These are phyloP conservation scores for Amphipyra berbera DNA, from an alignment of 2,888 invertebrate species.

Conservation along the genomic window DNA sequence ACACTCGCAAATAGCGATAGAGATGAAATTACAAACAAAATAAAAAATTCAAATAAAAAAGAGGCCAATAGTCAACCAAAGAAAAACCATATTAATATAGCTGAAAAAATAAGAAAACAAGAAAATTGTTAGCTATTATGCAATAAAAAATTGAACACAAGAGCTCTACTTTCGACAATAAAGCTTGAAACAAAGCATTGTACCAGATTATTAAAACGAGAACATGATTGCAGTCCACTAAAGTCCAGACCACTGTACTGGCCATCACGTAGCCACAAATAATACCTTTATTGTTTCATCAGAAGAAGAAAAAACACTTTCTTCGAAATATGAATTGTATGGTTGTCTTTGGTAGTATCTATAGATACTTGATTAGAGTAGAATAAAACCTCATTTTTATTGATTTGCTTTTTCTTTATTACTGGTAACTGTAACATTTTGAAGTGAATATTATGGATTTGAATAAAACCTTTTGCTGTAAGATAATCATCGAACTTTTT, in stretches of 20 bases:
- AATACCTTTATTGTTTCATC: conserved; percentile 48
- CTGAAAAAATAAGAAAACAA: too few relatives aligned
- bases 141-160: conserved; percentile 3
- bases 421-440: conserved; percentile 18
- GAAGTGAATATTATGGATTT: neutral
- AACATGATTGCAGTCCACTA: conserved; percentile 41
- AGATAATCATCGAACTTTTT: too few relatives aligned
- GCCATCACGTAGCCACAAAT: conserved; percentile 61
- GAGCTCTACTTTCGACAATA: conserved; percentile 10
- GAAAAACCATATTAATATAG: too few relatives aligned
- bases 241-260: conserved; percentile 51
- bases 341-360: neutral
- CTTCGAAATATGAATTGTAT: conserved; percentile 19
- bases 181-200: conserved; percentile 16
- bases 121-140: neutral
- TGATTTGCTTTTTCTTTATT: conserved; percentile 1
- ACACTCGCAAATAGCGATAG: too few relatives aligned
- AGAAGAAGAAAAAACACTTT: conserved; percentile 28
- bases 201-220: conserved; percentile 41
- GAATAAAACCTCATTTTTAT: conserved; percentile 7
- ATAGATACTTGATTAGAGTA: conserved; percentile 2
- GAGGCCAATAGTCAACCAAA: too few relatives aligned
- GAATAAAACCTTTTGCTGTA: neutral
- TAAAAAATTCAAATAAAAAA: too few relatives aligned
- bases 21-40: too few relatives aligned